phyloP scores from a whole-genome alignment of 1,140 invertebrate species.

The Ericerus pela region DNA sequence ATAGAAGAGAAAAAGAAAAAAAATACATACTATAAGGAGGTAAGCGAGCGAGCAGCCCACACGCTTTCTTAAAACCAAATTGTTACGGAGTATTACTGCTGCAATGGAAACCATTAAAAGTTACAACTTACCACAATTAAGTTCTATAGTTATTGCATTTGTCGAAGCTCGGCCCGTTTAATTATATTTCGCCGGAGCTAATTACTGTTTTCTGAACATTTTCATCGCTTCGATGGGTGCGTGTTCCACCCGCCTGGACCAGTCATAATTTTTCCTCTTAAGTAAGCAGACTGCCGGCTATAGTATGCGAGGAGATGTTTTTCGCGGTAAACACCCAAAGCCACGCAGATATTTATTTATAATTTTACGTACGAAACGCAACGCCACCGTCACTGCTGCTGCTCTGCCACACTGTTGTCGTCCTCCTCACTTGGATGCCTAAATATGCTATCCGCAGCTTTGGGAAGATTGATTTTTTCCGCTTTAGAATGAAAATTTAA shows the following conservation, averaged over 20 bases:
- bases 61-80: slow-evolving; percentile 11
- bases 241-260: neutral
- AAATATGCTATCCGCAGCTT: no score
- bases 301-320: no score
- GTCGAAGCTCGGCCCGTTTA: slow-evolving; percentile 8
- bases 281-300: slow-evolving; percentile 7
- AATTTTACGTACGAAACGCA: no score
- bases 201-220: slow-evolving; percentile 11
- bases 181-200: slow-evolving; percentile 11
- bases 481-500: no score
- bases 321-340: no score
- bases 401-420: no score
- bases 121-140: slow-evolving; percentile 12
- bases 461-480: no score
- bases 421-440: no score
- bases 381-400: no score
- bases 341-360: no score
- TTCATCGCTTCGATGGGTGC: slow-evolving; percentile 5
- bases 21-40: no score
- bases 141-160: slow-evolving; percentile 11
- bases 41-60: neutral
- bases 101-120: slow-evolving; percentile 12
- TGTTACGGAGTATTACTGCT: slow-evolving; percentile 9
- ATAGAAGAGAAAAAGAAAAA: neutral
- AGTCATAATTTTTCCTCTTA: slow-evolving; percentile 8